Evolutionary conservation across 2,797 vertebrate genomes (phyloP).

Genomic region (Cuniculus paca): DNA sequence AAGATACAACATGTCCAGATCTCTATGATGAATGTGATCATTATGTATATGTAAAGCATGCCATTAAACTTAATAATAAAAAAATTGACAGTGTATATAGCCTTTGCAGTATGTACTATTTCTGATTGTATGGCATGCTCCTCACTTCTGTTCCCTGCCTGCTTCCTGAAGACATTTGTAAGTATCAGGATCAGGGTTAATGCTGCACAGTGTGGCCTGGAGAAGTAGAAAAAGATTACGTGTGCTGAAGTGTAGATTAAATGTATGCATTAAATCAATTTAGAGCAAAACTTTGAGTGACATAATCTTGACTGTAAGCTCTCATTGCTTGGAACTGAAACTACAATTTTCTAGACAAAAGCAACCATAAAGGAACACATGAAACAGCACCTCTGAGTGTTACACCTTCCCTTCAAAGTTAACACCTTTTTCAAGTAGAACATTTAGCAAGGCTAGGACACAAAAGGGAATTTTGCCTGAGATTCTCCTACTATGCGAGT

Average conservation of each 20-base stretch:
- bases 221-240: background rate
- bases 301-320: background rate
- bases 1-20: background rate
- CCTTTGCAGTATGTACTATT: background rate
- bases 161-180: background rate
- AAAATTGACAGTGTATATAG: no score
- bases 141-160: background rate
- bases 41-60: background rate
- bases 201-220: background rate
- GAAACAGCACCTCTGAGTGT: background rate
- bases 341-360: background rate
- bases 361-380: background rate
- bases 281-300: background rate
- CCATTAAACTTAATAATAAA: background rate
- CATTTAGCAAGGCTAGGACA: background rate
- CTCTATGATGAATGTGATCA: background rate
- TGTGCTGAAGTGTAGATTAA: background rate
- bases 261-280: background rate
- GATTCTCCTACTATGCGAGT: background rate
- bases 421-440: background rate
- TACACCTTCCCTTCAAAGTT: background rate
- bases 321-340: conserved; percentile 39
- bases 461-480: background rate
- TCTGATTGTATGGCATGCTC: background rate
- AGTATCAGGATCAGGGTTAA: background rate